Evolutionary conservation across 2,888 invertebrate genomes (phyloP), one percentile per base, ranked within the genome.

Genomic region (Andrena praecox): DNA sequence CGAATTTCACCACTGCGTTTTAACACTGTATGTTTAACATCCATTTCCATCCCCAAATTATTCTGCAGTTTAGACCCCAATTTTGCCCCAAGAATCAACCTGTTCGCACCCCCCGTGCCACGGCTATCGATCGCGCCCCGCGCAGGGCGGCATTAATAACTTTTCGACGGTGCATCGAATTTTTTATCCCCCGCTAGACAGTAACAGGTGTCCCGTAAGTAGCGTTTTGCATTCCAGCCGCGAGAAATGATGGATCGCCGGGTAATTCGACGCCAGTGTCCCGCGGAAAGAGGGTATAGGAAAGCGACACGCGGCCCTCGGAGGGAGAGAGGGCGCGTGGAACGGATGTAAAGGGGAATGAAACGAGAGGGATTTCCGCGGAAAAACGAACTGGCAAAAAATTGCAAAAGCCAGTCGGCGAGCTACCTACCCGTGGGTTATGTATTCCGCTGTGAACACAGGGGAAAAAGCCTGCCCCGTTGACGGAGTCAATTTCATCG

Each of bases 131-230:
- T 6, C 31, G 29, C 6, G 16, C 8, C 12, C 6, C 12, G 31
- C 3, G 24, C 31, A 27, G 24, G 2, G 1, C 2, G 7, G 50
- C 50, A 29, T 48, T 29, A 16, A 29, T 3, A 20, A 63, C 16
- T 67, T 56, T 56, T 77, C 35, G n/a, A 8, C 67, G 50, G n/a
- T 48, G 20, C 50, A 20, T 59, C 50, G 35, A 56, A 71, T 56
- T 80, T 79, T 80, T 82, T 67, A 62, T 67, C 66, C 60, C 16
- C n/a, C 48, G 8, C 31, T 20, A 31, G 8, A 24, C 62, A 54
- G 85, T 85, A 85, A 85, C 85, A 85, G 85, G 85, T 85, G 85
- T 85, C 76, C 73, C 78, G 76, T 80, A 84, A 85, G 84, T 71
- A 81, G 78, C 75, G 59, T 81, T 85, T 84, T 84, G 73, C 84